Evolutionary conservation across 1,140 invertebrate species (phyloP), one percentile per base, ranked within the genome.

Genomic region (Aphis gossypii): DNA sequence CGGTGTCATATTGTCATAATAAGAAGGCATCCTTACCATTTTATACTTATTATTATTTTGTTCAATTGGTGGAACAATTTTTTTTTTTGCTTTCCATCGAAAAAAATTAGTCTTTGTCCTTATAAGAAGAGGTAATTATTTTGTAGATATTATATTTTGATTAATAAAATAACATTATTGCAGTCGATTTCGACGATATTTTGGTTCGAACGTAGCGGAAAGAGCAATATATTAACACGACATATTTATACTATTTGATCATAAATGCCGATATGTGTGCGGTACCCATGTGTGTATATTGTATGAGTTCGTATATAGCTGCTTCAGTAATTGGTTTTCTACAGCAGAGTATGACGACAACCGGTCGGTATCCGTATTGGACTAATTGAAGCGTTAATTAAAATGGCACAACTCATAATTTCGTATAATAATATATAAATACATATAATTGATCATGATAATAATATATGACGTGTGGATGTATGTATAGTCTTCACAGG

Each of bases 351-450:
- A 41, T 11, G 35, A 88, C 46, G n/a, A 51, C 46, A 35, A 51
- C n/a, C 44, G 20, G 25, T 88, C 18, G 41, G 35, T 86, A 30
- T 86, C 38, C 83, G 21, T 86, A 68, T 41, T 41, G 25, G 86
- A 35, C 46, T 88, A 89, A 89, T 54, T 54, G 87, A 89, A 54
- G n/a, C n/a, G n/a, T 54, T 89, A 89, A 54, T 89, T 88, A 38
- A n/a, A n/a, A 88, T 23, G 30, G 18, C 48, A 48, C 20, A 48
- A n/a, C 48, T 88, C 8, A 48, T 35, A 7, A 48, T 23, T 8
- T 35, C 30, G 1, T 51, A 54, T 18, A 48, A 88, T 54, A 25
- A 25, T 86, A 86, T 86, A 48, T 48, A 48, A 48, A 14, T 48
- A 48, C 2, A 18, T 48, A 18, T 18, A 18, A 48, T 18, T 48